Evolutionary conservation across 2,113 vertebrate genomes (phyloP), one percentile per base, ranked within the genome.

Genomic region (Pseudorhombus dupliciocellatus): DNA sequence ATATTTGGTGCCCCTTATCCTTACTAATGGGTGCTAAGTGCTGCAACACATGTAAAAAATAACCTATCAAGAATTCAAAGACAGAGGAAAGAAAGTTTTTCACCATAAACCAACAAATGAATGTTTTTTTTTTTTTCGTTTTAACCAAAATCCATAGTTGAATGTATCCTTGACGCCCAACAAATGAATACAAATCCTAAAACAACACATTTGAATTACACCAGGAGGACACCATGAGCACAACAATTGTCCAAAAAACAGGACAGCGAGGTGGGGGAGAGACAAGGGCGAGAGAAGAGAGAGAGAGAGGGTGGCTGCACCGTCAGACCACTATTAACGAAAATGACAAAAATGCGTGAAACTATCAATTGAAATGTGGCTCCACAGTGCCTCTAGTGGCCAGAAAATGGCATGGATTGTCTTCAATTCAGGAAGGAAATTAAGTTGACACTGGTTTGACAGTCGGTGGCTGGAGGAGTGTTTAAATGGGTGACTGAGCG

Each of bases 401-500:
- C 21, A 61, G 9, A 57, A 9, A 55, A 16, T 16, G 24, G 20
- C 6, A 24, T 20, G 31, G 15, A 7, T 20, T 28, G 34, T 44
- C 25, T 50, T 44, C 15, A 26, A 46, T 30, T 20, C 53, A 7
- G 40, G 48, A 50, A 14, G 1, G 55, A 42, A 70, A 70, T 50
- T n/a, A 7, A 15, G 24, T 53, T 5, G 4, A 25, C 8, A 34
- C 1, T 4, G 8, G 2, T 24, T 21, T 37, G 5, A 37, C 34
- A 31, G 14, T 24, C 21, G 37, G 14, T 15, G 22, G 4, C 9
- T 65, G 12, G 9, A 6, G 11, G 6, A 58, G 31, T 20, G 30
- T 68, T 51, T 69, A 5, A 65, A 42, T 56, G 16, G 57, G 25
- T 28, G 15, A 34, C 14, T 53, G 44, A 46, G 40, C 57, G 28